A percentile compares a stretch with the other conserved stretches of the same genome.
phyloP scores from a whole-genome alignment of 1,140 invertebrate species.

The Littorina saxatilis region DNA sequence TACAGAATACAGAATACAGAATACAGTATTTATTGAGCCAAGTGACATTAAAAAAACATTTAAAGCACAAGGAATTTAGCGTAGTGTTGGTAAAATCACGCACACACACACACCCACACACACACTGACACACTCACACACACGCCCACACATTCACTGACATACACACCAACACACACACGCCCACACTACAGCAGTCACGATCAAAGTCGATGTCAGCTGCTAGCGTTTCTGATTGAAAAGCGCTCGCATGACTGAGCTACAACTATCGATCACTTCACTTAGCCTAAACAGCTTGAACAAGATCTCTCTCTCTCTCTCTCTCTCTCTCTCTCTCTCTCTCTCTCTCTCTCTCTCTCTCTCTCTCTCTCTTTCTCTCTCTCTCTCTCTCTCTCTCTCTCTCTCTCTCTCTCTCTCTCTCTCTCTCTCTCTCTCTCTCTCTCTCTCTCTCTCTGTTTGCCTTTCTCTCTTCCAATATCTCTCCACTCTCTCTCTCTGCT shows the following conservation, averaged over 20 bases:
- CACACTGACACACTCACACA: too few species aligned
- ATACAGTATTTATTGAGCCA: too few species aligned
- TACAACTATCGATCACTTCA: not conserved
- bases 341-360: not conserved
- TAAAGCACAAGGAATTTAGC: too few species aligned
- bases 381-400: slow-evolving; percentile 17
- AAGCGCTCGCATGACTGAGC: not conserved
- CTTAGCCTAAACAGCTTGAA: not conserved
- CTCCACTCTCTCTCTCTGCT: not conserved
- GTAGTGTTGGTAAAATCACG: too few species aligned
- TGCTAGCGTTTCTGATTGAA: not conserved
- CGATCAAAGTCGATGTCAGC: too few species aligned
- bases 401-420: slow-evolving; percentile 17
- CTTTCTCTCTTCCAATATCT: not conserved
- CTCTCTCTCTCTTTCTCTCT: slow-evolving; percentile 1
- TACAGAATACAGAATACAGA: too few species aligned
- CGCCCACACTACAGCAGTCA: too few species aligned
- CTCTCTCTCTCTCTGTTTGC: not conserved
- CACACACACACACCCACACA: too few species aligned
- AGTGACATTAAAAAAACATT: too few species aligned
- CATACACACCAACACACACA: too few species aligned
- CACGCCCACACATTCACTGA: too few species aligned
- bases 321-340: not conserved
- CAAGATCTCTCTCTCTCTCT: not conserved
- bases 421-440: not conserved